Base-by-base conservation (phyloP, 1,140 invertebrate species). In the Hypothenemus hampei region DNA sequence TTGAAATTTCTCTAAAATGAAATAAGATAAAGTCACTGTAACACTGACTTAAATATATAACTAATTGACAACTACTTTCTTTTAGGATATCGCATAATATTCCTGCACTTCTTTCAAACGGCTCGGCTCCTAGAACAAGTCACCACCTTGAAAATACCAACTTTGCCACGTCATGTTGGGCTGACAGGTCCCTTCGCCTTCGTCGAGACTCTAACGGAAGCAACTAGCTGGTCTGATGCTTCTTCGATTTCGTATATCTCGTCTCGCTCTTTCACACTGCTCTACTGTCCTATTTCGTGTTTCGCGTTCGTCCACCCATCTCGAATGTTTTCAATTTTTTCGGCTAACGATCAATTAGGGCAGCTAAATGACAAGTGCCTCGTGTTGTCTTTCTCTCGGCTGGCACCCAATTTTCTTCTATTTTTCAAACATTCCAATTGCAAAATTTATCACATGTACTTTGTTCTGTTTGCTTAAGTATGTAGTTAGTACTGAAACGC, bases 211-310 rank as follows among this genome's bases (percentile, higher is more conserved):
- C 23, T n/a, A 47, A 57, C 37, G 24, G 59, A 59, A 59, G 60
- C 63, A 69, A 69, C 65, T 69, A 70, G 69, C 68, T 69, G 68
- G 69, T 69, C 68, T 69, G 45, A 31, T 48, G 68, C 68, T 70
- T n/a, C n/a, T n/a, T 71, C 64, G 60, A 53, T 61, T 57, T 63
- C 3, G 36, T 10, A 37, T 56, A 56, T 47, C 43, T 61, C 36
- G 55, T 60, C 65, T 66, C 65, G 62, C 64, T 61, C 55, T 65
- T 62, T 47, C 64, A 64, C 64, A 66, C 64, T 66, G 64, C 62
- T 63, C 51, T 58, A 58, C 50, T 63, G 43, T 29, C 20, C 44
- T 37, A n/a, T 7, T 29, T 29, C 26, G n/a, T 29, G 6, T 29
- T 29, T 29, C 26, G 6, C n/a, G 26, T n/a, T 29, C n/a, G 26